phyloP scores from a whole-genome alignment of 1,140 invertebrate species.

The Gonioctena quinquepunctata region DNA sequence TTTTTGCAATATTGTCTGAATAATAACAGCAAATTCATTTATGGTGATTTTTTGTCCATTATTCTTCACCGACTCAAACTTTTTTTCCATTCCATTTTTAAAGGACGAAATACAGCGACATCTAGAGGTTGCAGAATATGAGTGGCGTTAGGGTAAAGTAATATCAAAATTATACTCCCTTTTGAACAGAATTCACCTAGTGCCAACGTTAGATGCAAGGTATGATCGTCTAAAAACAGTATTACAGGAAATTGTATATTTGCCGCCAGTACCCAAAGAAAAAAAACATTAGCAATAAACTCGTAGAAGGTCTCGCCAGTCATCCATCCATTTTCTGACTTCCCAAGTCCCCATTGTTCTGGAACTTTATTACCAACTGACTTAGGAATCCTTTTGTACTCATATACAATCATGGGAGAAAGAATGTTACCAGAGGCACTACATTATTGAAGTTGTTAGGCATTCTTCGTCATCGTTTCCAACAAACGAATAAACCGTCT shows the following conservation, averaged over 20 bases:
- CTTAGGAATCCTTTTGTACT: background rate
- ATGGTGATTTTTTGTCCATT: background rate
- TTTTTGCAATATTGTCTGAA: background rate
- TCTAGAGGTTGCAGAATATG: constrained; percentile 56
- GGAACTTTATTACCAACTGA: background rate
- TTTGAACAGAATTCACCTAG: constrained; percentile 35
- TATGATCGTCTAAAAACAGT: constrained; percentile 53
- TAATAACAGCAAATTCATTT: background rate
- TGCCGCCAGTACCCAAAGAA: constrained; percentile 47
- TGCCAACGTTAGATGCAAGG: constrained; percentile 45
- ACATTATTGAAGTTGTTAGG: background rate
- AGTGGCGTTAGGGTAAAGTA: constrained; percentile 54
- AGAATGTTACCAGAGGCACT: background rate
- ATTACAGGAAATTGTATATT: constrained; percentile 46
- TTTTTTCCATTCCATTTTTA: constrained; percentile 48
- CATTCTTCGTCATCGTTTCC: background rate
- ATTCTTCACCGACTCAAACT: constrained; percentile 9
- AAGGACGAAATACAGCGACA: constrained; percentile 49
- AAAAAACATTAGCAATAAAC: constrained; percentile 52
- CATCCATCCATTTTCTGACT: constrained; percentile 54
- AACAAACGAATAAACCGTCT: background rate
- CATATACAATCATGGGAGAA: constrained; percentile 1
- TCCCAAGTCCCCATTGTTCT: constrained; percentile 50
- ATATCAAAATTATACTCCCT: constrained; percentile 52
- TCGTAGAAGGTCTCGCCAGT: constrained; percentile 52